Evolutionary conservation across 2,888 invertebrate genomes (phyloP), one percentile per base, ranked within the genome.

Genomic region (Drosophila melanosoma): DNA sequence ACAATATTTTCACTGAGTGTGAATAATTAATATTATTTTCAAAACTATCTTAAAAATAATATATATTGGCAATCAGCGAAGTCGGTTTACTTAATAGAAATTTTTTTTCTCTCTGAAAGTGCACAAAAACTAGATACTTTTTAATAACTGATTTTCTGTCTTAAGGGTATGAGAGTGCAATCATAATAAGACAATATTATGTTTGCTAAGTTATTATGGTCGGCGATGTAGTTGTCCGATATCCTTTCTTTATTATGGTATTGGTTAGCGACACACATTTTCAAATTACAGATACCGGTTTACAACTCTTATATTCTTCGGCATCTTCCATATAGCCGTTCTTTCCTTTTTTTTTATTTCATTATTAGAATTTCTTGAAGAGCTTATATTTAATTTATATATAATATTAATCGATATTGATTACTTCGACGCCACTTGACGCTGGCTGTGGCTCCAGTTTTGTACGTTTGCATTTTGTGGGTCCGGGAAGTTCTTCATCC

Each of bases 361-460:
- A n/a, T 8, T 48, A 49, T 76, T 63, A 53, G 48, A 58, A 58
- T 67, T 60, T 12, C 20, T 51, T 23, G 4, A 7, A 51, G 17
- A 26, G 15, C 17, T 20, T 54, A 15, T n/a, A 6, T 49, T 12
- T 32, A 63, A 1, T 36, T n/a, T 17, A 29, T 48, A 10, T 29
- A 10, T 29, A 23, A 26, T 29, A 69, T 80, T 83, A 91, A 74
- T 92, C 89, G 40, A 92, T 89, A 65, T 72, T 90, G 26, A 91
- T 91, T 48, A 91, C 80, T 66, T 82, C 86, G 29, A 68, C 67
- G 1, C 58, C 56, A 4, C 57, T 57, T 32, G 42, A 20, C 15
- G 73, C 35, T 1, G n/a, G 17, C 10, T 51, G 11, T 15, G 32
- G 23, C 33, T 74, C 70, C 10, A 87, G 59, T 60, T 63, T 82